phyloP scores from a whole-genome alignment of 2,113 vertebrate species.

The Ibidorhyncha struthersii region DNA sequence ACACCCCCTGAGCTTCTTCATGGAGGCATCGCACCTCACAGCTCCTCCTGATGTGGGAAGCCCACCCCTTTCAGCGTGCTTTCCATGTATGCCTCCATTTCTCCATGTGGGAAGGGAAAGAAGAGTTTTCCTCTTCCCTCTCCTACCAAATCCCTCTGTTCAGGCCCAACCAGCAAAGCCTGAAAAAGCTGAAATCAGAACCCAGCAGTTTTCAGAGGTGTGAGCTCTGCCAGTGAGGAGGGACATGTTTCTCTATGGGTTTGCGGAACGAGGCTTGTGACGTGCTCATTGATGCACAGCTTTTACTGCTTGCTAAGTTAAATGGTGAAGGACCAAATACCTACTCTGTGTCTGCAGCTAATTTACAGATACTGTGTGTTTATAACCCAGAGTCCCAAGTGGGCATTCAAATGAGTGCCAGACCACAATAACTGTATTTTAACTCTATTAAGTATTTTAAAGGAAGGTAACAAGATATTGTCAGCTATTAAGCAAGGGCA shows the following conservation, averaged over 20 bases:
- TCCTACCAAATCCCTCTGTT: neutral
- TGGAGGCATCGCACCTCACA: rapidly evolving
- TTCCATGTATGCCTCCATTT: neutral
- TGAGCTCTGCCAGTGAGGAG: rapidly evolving
- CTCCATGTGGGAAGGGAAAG: neutral
- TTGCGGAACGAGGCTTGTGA: neutral
- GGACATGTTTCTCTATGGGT: rapidly evolving
- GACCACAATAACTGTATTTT: neutral
- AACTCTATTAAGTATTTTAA: neutral
- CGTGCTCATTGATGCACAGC: neutral
- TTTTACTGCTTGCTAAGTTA: neutral
- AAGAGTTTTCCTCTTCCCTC: neutral
- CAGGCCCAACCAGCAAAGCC: neutral
- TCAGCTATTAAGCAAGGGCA: neutral
- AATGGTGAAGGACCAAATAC: neutral
- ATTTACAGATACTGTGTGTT: neutral
- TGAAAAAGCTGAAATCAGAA: neutral
- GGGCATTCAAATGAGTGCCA: neutral
- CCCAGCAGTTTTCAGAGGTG: neutral
- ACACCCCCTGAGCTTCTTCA: neutral
- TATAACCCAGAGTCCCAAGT: neutral
- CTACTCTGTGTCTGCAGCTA: neutral
- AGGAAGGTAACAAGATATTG: neutral
- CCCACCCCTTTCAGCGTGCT: neutral
- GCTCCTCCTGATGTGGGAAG: neutral